Conservation (phyloP, 1,140 invertebrate species). For the Neodiprion pinetum region DNA sequence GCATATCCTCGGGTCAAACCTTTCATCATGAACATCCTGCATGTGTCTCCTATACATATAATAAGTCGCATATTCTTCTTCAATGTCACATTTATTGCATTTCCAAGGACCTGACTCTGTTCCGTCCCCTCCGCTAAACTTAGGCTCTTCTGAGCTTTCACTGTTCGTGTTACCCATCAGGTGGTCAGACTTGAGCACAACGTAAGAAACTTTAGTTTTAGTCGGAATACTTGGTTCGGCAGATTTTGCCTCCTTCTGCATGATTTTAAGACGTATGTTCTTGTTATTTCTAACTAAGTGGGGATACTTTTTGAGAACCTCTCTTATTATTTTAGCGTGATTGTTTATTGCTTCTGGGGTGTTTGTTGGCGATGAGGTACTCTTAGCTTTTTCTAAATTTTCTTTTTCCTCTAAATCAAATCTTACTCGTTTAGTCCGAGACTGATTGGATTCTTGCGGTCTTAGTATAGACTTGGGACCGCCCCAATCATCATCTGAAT, state of each 20-base stretch:
- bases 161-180: slow-evolving; percentile 44
- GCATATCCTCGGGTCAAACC: slow-evolving; percentile 80
- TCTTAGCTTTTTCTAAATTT: slow-evolving; percentile 54
- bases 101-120: slow-evolving; percentile 59
- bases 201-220: slow-evolving; percentile 62
- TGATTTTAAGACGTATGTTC: slow-evolving; percentile 86
- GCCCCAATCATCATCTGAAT: slow-evolving; percentile 63
- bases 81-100: slow-evolving; percentile 63
- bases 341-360: slow-evolving; percentile 65
- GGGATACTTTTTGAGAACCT: slow-evolving; percentile 87
- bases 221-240: slow-evolving; percentile 44
- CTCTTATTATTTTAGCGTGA: slow-evolving; percentile 86
- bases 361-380: slow-evolving; percentile 54
- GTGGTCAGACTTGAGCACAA: slow-evolving; percentile 63
- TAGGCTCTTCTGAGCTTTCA: slow-evolving; percentile 37
- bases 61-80: slow-evolving; percentile 75
- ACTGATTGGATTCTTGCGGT: slow-evolving; percentile 33
- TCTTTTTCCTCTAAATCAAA: slow-evolving; percentile 62
- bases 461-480: slow-evolving; percentile 48
- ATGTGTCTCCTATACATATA: slow-evolving; percentile 81
- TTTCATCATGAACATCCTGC: slow-evolving; percentile 81
- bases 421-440: slow-evolving; percentile 55
- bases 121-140: slow-evolving; percentile 38
- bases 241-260: slow-evolving; percentile 64
- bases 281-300: slow-evolving; percentile 86